Base-by-base conservation (phyloP, 2,113 vertebrate genomes). In the Microtus ochrogaster region DNA sequence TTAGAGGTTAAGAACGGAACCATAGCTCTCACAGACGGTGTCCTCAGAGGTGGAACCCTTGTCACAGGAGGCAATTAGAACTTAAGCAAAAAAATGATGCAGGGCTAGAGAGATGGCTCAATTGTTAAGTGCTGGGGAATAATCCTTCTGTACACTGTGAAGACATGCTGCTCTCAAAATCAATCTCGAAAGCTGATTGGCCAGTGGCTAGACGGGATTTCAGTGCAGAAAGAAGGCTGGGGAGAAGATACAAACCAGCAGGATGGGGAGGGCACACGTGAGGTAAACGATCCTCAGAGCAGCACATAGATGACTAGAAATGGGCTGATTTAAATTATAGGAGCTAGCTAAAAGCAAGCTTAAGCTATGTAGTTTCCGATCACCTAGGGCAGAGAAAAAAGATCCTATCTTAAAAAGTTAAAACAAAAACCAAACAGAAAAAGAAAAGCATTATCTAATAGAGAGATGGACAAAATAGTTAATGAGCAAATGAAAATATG, bases 391-490 rank as follows among this genome's bases (percentile, higher is more conserved):
- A 30, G 12, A 2, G 39, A 39, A 76, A 26, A 2, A 33, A 52
- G 44, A 26, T 21, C 58, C 24, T 9, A 58, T 63, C 24, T 84
- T 39, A 28, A 63, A 33, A 66, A 82, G 30, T 30, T 12, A 44
- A 84, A 72, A 55, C 12, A 68, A 86, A 86, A 86, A 24, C 44
- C 47, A 86, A 65, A 22, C 3, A 36, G 0, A 68, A 33, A 86
- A 68, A 14, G 17, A 47, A 70, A 68, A 49, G 8, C 47, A 3
- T 66, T 36, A 47, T 61, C 58, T 95, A 87, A 74, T 41, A 84
- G 12, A 83, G 94, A 87, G 39, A n/a, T 33, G 13, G 58, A 26
- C 30, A 90, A 94, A 91, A 91, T 89, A 36, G 24, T 33, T 77
- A 78, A 68, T 2, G 55, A 11, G 26, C 19, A 70, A 88, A 65